Percentiles rank a stretch among this genome's conserved stretches.
phyloP scores from a whole-genome alignment of 2,888 invertebrate genomes.

The Meiosimyza decipiens region DNA sequence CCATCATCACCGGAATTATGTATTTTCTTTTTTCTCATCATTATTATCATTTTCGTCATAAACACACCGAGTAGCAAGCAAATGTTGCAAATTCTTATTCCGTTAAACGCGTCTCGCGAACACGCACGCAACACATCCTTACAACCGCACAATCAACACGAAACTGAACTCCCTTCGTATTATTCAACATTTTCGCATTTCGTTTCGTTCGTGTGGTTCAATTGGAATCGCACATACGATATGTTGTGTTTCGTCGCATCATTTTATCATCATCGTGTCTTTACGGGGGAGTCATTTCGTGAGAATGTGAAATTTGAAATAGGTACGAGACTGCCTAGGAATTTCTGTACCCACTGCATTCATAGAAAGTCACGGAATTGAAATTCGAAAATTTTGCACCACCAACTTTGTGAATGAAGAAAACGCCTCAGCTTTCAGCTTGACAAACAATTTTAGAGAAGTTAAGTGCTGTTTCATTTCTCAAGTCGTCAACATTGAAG shows the following conservation, averaged over 20 bases:
- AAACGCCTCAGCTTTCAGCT: too few species aligned
- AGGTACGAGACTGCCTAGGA: conserved; percentile 3
- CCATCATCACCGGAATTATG: conserved; percentile 14
- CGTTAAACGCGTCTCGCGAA: conserved; percentile 52
- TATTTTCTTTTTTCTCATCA: conserved; percentile 19
- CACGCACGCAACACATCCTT: conserved; percentile 61
- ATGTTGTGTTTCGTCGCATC: conserved; percentile 24
- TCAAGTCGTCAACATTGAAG: too few species aligned
- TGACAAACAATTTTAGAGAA: too few species aligned
- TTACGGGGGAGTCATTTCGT: not conserved
- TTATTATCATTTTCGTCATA: not conserved
- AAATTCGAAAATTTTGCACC: conserved; percentile 18
- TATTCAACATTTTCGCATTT: conserved; percentile 49
- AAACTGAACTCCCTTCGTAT: conserved; percentile 61
- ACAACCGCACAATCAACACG: conserved; percentile 66
- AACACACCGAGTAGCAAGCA: not conserved
- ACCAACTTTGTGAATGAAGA: conserved; percentile 26
- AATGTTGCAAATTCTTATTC: conserved; percentile 16
- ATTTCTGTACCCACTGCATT: conserved; percentile 2
- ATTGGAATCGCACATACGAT: conserved; percentile 33
- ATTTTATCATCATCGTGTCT: not conserved
- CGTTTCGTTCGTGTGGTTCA: conserved; percentile 37
- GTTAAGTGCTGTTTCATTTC: too few species aligned
- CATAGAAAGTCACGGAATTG: conserved; percentile 30
- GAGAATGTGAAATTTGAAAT: not conserved